Evolutionary conservation across 1,140 invertebrate genomes (phyloP).

Genomic region (Meloidogyne chitwoodi): DNA sequence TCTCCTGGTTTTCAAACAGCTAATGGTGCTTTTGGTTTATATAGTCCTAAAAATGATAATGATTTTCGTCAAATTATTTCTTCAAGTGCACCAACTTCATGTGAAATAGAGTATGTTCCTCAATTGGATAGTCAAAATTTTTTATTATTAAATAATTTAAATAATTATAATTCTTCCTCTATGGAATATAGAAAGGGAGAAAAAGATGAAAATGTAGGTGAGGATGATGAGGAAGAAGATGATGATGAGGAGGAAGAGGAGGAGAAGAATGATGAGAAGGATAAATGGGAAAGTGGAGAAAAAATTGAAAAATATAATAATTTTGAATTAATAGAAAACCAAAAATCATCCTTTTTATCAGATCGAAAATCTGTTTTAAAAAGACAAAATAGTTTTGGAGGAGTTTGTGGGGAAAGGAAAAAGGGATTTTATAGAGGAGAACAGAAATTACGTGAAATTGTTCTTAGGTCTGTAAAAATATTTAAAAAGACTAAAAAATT

Average conservation of each 20-base stretch:
- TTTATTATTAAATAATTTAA: too few relatives aligned
- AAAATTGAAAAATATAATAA: neutral
- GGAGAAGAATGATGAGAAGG: neutral
- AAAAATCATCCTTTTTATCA: neutral
- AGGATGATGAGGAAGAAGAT: neutral
- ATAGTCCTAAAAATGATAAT: slow-evolving; percentile 23
- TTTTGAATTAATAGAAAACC: neutral
- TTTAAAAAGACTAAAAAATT: neutral
- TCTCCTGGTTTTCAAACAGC: slow-evolving; percentile 20
- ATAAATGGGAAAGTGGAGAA: neutral
- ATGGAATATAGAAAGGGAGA: neutral
- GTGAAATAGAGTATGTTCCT: slow-evolving; percentile 12
- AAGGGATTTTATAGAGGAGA: neutral
- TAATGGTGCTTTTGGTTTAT: slow-evolving; percentile 4
- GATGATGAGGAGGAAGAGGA: neutral
- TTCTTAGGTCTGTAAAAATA: neutral
- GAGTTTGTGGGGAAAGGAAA: slow-evolving; percentile 9
- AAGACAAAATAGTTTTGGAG: neutral
- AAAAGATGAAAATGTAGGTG: neutral
- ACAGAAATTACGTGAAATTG: neutral
- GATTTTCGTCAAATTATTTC: slow-evolving; percentile 54
- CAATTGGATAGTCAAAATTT: neutral
- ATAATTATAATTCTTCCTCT: neutral
- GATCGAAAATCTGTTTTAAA: neutral
- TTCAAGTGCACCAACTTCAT: slow-evolving; percentile 50